Base-by-base conservation (phyloP, 2,113 vertebrate genomes). In the Xiphophorus maculatus region DNA sequence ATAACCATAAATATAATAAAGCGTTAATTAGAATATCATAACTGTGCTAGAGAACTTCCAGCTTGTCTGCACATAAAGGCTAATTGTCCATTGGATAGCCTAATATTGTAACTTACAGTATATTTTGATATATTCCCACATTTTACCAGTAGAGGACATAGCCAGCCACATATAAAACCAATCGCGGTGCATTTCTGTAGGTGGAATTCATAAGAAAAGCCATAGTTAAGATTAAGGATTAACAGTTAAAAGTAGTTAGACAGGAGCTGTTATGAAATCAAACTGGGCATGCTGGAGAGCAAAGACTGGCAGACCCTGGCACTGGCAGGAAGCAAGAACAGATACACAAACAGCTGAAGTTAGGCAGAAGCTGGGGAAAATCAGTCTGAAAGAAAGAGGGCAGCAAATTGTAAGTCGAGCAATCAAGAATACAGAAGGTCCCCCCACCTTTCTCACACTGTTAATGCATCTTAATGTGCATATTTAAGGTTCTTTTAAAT, bases 111-210 rank as follows among this genome's bases (percentile, higher is more conserved):
- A 44, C 4, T 44, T 4, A 44, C 3, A 37, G 69, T 12, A 44
- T 17, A 33, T 64, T 28, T 22, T 37, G 37, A 22, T 5, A 60
- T 0, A 48, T 6, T 69, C 11, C 42, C 9, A 30, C 40, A 74
- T 17, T 0, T 71, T 1, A 48, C 61, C 66, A 74, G 17, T n/a
- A 95, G 93, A 95, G 93, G 95, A 91, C 93, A 95, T 92, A 94
- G n/a, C 65, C 64, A 27, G 37, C 30, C 48, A 91, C 87, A 91
- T 86, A 88, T 90, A 74, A 90, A 92, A 93, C 64, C 83, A 91
- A 90, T 90, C 92, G 91, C 90, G 90, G 89, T 85, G 83, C 88
- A 62, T 35, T 29, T n/a, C 22, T 75, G 42, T 9, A 76, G 54
- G 71, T 66, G 77, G 66, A 65, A 71, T 85, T 86, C 51, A 83